Evolutionary conservation across 2,113 vertebrate genomes (phyloP), one percentile per base, ranked within the genome.

Genomic region (Macquaria australasica): DNA sequence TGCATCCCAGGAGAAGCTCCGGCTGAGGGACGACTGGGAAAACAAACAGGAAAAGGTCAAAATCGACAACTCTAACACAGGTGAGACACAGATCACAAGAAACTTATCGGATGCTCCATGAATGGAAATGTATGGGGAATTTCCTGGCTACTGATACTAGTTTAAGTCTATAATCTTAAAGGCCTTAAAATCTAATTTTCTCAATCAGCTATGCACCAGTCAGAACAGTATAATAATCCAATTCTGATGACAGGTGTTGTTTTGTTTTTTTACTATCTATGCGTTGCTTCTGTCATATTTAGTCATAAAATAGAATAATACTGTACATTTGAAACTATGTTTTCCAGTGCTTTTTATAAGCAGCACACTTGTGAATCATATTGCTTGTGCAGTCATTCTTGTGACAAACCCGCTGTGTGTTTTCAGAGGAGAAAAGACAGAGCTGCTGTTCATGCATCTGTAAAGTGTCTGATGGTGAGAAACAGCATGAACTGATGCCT

Each of bases 361-460:
- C 77, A 51, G 28, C 6, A n/a, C 18, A 9, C 8, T 15, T 74
- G 16, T 67, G 8, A 59, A 70, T 51, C 18, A n/a, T 21, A 28
- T 10, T 73, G 1, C 11, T 8, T 37, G 11, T 43, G 28, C 31
- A 1, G 7, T 72, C 21, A 41, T 23, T 77, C 9, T 62, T 21
- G 15, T 73, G 12, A 68, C 34, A 73, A 68, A 69, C 55, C 0
- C 68, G 23, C 16, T 64, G 5, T 59, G 21, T 81, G 20, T 48
- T 87, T 90, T 81, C 72, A 94, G 92, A 83, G 9, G 79, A 85
- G 25, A 81, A 50, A 55, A 79, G 34, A 69, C 34, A 37, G 20
- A 67, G 12, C 20, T 9, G 21, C 70, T 82, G 79, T 37, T 76
- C 43, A 0, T 83, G 85, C 41, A 21, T 85, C 82, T 66, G 56